phyloP scores from a whole-genome alignment of 2,113 vertebrate genomes.

The Thunnus maccoyii region DNA sequence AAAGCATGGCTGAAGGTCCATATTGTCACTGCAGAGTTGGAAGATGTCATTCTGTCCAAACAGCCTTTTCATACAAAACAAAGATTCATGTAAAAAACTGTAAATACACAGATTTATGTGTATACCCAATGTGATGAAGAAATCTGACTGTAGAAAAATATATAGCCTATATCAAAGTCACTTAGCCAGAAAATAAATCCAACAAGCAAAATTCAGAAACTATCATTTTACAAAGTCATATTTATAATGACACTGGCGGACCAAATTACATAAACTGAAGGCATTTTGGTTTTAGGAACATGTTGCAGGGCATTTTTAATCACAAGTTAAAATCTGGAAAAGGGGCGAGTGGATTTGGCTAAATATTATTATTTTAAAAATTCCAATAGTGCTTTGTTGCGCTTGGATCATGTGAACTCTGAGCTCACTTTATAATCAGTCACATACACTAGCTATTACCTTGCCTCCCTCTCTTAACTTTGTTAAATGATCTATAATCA shows the following conservation, averaged over 20 bases:
- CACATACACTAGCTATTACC: not conserved
- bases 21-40: constrained; percentile 43
- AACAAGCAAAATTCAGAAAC: constrained; percentile 54
- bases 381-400: not conserved
- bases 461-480: not conserved
- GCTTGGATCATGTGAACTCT: not conserved
- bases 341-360: constrained; percentile 43
- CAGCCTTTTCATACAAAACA: constrained; percentile 54
- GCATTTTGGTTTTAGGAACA: constrained; percentile 76
- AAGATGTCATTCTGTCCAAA: constrained; percentile 60
- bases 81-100: constrained; percentile 49
- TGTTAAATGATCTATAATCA: constrained; percentile 28
- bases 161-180: constrained; percentile 66
- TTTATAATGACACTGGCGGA: constrained; percentile 47
- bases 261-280: constrained; percentile 72
- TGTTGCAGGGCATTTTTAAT: constrained; percentile 46
- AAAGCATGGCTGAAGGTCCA: constrained; percentile 38
- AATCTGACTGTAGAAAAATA: constrained; percentile 75
- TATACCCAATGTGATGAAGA: constrained; percentile 43
- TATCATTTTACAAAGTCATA: constrained; percentile 49
- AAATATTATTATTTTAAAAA: constrained; percentile 5
- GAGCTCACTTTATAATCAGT: not conserved
- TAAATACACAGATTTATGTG: constrained; percentile 28
- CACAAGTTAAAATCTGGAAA: constrained; percentile 36
- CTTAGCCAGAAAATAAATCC: constrained; percentile 64